These are phyloP conservation scores for Scaptomyza hsui DNA, from an alignment of 1,140 invertebrate species.

Conservation along the genomic window DNA sequence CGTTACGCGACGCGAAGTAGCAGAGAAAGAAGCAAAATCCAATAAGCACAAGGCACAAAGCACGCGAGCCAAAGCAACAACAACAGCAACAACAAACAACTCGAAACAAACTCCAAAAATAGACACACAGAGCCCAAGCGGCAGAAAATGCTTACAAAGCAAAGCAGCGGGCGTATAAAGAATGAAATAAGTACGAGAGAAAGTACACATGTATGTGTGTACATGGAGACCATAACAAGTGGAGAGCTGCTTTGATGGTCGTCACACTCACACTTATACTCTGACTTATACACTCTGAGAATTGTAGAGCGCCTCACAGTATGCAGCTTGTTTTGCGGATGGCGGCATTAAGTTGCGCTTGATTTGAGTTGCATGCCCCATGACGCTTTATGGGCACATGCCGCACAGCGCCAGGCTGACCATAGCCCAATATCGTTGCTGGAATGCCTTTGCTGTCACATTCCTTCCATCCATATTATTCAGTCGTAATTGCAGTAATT, in stretches of 20 bases:
- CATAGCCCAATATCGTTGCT: neutral
- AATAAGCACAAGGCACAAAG: constrained; percentile 52
- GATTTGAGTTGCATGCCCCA: constrained; percentile 27
- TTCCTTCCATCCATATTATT: constrained; percentile 20
- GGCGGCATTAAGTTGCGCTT: constrained; percentile 10
- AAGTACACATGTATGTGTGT: neutral
- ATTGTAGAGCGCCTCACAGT: constrained; percentile 9
- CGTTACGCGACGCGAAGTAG: constrained; percentile 39
- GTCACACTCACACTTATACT: constrained; percentile 30
- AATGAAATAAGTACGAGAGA: constrained; percentile 51
- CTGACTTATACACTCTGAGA: neutral
- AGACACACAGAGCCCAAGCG: constrained; percentile 60
- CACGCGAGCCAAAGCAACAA: constrained; percentile 51
- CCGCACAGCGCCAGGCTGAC: constrained; percentile 14
- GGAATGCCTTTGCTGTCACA: constrained; percentile 6
- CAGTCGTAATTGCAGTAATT: constrained; percentile 18
- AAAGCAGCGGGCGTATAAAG: constrained; percentile 34
- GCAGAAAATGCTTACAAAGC: constrained; percentile 60
- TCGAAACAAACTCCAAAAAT: constrained; percentile 70
- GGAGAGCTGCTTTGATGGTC: neutral
- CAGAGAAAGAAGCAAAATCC: constrained; percentile 53
- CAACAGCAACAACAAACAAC: constrained; percentile 23
- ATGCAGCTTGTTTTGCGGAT: constrained; percentile 41
- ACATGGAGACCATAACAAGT: constrained; percentile 2
- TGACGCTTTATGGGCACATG: neutral